Evolutionary conservation across 2,888 invertebrate genomes (phyloP), one percentile per base, ranked within the genome.

Genomic region (Macrophya annulata): DNA sequence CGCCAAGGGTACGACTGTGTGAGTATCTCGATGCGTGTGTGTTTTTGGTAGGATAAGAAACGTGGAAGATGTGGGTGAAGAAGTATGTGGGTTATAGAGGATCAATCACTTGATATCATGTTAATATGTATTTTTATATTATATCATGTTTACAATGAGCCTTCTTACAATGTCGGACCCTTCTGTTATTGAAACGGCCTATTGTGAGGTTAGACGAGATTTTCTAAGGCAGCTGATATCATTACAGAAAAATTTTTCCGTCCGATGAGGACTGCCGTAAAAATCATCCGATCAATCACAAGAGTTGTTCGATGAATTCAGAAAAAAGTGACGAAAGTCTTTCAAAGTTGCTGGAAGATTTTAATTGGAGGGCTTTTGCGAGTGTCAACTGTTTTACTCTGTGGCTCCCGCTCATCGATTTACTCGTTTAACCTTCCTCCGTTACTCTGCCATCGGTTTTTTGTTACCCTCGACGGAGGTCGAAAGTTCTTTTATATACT

Each of bases 91-190:
- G 81, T 81, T 81, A 48, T 31, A n/a, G 62, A 43, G 43, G 86
- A 88, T 88, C 88, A 85, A 87, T 88, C 88, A 87, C 87, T 86
- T 86, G 87, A 85, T 87, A 87, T 51, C 85, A 84, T 84, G 87
- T 88, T 86, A 86, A 88, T 87, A 86, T 87, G 85, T 87, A 88
- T 86, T 86, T 62, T 65, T 37, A 83, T 59, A 71, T 43, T 71
- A 68, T 51, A 68, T 83, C 37, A n/a, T 25, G 45, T 68, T 83
- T 48, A 71, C 83, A 83, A 48, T 83, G 48, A 83, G 31, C 83
- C 25, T 15, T 48, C 43, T 31, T 43, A 51, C 83, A 45, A 68
- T 43, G 21, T 83, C 31, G 65, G 71, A 81, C 81, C 81, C 79
- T 77, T 77, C 62, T 37, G 65, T 83, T 68, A 83, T 65, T 55